A percentile compares a stretch with the other conserved stretches of the same genome.
Evolutionary conservation across 1,140 invertebrate species (phyloP).

Genomic region (Trypoxylus dichotomus): DNA sequence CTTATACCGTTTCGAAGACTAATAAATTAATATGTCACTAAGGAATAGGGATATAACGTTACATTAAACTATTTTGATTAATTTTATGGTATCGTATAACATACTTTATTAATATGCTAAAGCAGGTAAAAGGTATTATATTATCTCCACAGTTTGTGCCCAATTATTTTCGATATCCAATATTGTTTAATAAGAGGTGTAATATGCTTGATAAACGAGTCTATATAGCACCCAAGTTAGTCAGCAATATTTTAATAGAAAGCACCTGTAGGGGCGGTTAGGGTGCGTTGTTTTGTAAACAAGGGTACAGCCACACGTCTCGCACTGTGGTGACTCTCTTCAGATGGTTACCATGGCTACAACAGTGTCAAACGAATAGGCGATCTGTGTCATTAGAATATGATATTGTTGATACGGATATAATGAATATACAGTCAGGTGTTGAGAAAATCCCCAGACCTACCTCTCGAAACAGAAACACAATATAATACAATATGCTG

Average conservation of each 20-base stretch:
- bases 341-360: constrained; percentile 36
- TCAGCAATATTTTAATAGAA: constrained; percentile 15
- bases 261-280: constrained; percentile 2
- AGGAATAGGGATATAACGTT: background rate
- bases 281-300: constrained; percentile 24
- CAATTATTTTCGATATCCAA: constrained; percentile 13
- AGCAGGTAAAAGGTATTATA: background rate
- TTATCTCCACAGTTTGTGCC: background rate
- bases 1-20: too few relatives aligned
- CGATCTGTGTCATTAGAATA: constrained; percentile 46
- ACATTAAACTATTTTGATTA: background rate
- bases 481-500: background rate
- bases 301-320: background rate
- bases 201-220: background rate
- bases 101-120: background rate
- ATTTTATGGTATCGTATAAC: background rate
- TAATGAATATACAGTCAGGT: constrained; percentile 35
- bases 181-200: constrained; percentile 7
- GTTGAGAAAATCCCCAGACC: background rate
- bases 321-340: background rate
- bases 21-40: too few relatives aligned
- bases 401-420: constrained; percentile 42
- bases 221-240: background rate
- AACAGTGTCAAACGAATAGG: constrained; percentile 27
- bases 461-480: background rate